Base-by-base conservation (phyloP, 2,797 vertebrate genomes). In the Bryconaethiops microstoma region DNA sequence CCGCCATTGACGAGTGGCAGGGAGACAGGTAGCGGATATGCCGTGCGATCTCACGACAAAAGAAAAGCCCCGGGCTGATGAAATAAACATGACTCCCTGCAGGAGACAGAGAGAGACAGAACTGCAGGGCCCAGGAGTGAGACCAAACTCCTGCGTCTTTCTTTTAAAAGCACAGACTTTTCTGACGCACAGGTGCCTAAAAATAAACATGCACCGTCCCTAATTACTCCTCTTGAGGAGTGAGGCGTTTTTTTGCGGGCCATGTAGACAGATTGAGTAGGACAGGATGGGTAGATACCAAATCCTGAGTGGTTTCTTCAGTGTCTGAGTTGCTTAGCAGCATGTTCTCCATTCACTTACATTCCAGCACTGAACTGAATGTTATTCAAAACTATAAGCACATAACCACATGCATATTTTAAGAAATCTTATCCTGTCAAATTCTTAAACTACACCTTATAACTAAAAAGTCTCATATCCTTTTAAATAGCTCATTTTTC, bases 41-140 rank as follows among this genome's bases (percentile, higher is more conserved):
- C 77, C 79, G 84, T 71, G 68, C 86, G 87, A 52, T 92, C 89
- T 86, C 87, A 87, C 89, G 89, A 93, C 90, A 92, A 92, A 92
- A 90, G 91, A 87, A 86, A 87, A 91, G 75, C 88, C 90, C 87
- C 83, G 86, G 90, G 88, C 88, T 91, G 91, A 93, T 93, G 90
- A 94, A 93, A 93, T 93, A 93, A 92, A 93, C 92, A 93, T 92
- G 85, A 85, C 87, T 88, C 90, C 90, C 89, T 90, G 89, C 84
- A 86, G 90, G 88, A 92, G 90, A 89, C 87, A 86, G 85, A 91
- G 81, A 90, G 85, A 89, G 82, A 67, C 86, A 79, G 54, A 72
- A 71, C 12, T 2, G 23, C 7, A 7, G 45, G 71, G 69, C 74
- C 71, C 57, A 73, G 54, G 62, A 60, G 67, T 50, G 64, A 71